Base-by-base conservation (phyloP, 2,113 vertebrate genomes). In the Platysternon megacephalum region DNA sequence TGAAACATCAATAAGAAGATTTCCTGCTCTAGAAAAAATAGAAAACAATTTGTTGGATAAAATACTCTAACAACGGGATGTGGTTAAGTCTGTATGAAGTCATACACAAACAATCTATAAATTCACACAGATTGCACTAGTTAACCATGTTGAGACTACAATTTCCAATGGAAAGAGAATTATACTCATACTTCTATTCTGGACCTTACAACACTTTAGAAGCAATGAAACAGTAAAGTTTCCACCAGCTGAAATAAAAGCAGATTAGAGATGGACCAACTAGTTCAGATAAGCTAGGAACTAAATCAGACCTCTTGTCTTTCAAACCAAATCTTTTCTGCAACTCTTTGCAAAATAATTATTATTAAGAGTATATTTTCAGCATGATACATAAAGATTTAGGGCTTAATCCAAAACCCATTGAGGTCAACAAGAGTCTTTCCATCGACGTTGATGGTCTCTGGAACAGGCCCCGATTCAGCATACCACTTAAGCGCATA, bases 91-190 rank as follows among this genome's bases (percentile, higher is more conserved):
- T 94, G 21, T 90, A 95, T 46, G 92, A 53, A 96, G 79, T 94
- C 88, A 94, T 91, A n/a, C 95, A 78, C 79, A 95, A 96, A 94
- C 92, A 97, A 91, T 85, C n/a, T 61, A 78, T 87, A 93, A 93
- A 96, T 87, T 93, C 84, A 93, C 84, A 85, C 79, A 93, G 94
- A 86, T 79, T 97, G 88, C 81, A 95, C 2, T 79, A 93, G 74
- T 97, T 95, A 98, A 96, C 89, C 52, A 80, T 76, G 44, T 92
- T 95, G 93, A 87, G 88, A 92, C 97, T 97, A 94, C 96, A 80
- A 96, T 97, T 97, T 98, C 85, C 87, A 82, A 55, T 92, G 78
- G 49, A 96, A 97, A 89, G 88, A 95, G 49, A 78, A 97, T 97
- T 97, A 98, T 93, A 74, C 46, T 79, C 82, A 79, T 32, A 95